Evolutionary conservation across 1,140 invertebrate genomes (phyloP), one percentile per base, ranked within the genome.

Genomic region (Spodoptera litura): DNA sequence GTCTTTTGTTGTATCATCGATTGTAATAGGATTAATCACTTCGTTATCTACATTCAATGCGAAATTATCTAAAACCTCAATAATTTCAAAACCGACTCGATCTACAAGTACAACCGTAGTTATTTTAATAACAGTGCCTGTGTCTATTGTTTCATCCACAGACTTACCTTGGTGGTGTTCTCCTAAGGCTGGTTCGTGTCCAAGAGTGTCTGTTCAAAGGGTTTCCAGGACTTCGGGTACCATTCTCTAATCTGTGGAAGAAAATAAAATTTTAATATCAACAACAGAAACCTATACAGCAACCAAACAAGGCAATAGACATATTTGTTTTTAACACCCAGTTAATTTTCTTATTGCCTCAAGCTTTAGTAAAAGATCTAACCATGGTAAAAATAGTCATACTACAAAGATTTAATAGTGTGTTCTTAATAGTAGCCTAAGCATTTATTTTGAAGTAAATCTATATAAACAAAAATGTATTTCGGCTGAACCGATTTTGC

Each of bases 161-260:
- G 31, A 80, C 83, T 95, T 95, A 97, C 97, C 96, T 97, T 52
- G 96, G 96, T 55, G 97, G 96, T 20, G 97, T 96, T 89, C 97
- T 95, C 83, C 97, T 95, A 38, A 98, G 91, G 85, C 97, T 98
- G 31, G 96, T 97, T 84, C 97, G 95, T 38, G 97, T 95, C 97
- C 97, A 98, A 53, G 97, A 97, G 87, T 97, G 96, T 83, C 96
- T 94, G 83, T 96, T 96, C 81, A 97, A 95, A 9, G 95, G 94
- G 82, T 94, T 95, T 4, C 94, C 92, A n/a, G 94, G 94, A 89
- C 94, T 95, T 31, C 93, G 85, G 4, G 90, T 85, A 49, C 94
- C 93, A 59, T 92, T 94, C 78, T 95, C 94, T 81, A 84, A 75
- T 83, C 92, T 94, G 87, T 83, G 78, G 75, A 85, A 78, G 44